Conservation (phyloP, 2,113 vertebrate species). For the Macrotus californicus region DNA sequence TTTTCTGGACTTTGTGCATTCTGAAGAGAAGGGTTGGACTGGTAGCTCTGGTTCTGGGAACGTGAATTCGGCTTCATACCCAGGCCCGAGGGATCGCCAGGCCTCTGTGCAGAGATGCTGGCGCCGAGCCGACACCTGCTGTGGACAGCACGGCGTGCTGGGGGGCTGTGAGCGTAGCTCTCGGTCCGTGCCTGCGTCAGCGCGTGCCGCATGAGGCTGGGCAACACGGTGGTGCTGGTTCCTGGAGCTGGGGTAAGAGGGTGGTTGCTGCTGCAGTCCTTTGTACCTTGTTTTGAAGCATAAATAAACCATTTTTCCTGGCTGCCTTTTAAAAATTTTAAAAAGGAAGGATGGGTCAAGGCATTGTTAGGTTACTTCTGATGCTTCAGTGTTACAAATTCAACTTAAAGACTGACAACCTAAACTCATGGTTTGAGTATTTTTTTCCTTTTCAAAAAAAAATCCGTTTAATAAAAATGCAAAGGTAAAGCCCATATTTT, state of each 20-base stretch:
- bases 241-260: not conserved
- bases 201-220: not conserved
- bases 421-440: conserved; percentile 14
- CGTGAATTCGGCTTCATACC: not conserved
- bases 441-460: not conserved
- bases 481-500: conserved; percentile 35
- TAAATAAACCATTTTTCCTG: conserved; percentile 4
- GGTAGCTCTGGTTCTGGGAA: conserved; percentile 9
- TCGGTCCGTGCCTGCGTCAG: not conserved
- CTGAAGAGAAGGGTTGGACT: not conserved
- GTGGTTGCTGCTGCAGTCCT: not conserved
- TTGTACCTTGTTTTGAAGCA: conserved; percentile 28
- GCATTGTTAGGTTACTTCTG: conserved; percentile 28
- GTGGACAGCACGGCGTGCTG: not conserved
- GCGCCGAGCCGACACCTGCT: not conserved
- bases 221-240: not conserved
- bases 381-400: conserved; percentile 51
- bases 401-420: conserved; percentile 38
- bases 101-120: not conserved
- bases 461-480: conserved; percentile 23
- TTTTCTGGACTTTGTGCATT: conserved; percentile 19
- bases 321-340: conserved; percentile 16
- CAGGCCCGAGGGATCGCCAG: not conserved
- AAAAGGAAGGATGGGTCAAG: not conserved
- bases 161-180: not conserved